Evolutionary conservation across 53 echinoderm and acorn worm genomes (phyloP).

Genomic region (Mesocentrotus franciscanus): DNA sequence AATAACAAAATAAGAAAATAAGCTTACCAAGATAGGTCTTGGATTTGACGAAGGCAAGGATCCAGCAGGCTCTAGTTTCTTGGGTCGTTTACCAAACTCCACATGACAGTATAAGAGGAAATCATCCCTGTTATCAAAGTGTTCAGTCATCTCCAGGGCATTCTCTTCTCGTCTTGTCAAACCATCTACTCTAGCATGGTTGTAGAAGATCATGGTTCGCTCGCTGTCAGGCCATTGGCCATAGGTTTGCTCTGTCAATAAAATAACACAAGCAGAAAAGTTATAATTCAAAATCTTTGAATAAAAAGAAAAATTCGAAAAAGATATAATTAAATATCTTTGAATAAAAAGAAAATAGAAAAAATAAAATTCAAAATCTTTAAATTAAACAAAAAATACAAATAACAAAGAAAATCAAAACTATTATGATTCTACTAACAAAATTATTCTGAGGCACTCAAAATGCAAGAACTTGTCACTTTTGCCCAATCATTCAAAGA

Average conservation of each 20-base stretch:
- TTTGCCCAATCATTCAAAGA: neutral
- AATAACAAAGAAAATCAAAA: neutral
- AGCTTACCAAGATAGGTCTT: conserved; percentile 89
- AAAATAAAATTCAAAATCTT: too few relatives aligned
- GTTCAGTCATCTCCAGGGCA: conserved; percentile 90
- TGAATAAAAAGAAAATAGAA: too few relatives aligned
- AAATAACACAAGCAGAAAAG: neutral
- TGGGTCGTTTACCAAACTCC: conserved; percentile 87
- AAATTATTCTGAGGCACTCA: neutral
- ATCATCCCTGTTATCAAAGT: conserved; percentile 91
- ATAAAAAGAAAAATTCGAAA: neutral
- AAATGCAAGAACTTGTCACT: neutral
- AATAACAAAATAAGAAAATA: neutral
- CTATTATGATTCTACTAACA: neutral
- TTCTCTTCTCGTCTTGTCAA: conserved; percentile 94
- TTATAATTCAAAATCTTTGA: too few relatives aligned
- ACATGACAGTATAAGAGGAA: conserved; percentile 91
- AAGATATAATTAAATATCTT: neutral
- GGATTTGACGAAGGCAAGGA: conserved; percentile 79
- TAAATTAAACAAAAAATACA: neutral
- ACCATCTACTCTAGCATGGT: conserved; percentile 96
- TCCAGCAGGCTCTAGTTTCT: conserved; percentile 89
- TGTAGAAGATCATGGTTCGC: conserved; percentile 93
- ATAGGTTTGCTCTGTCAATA: conserved; percentile 89
- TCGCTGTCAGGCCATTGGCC: conserved; percentile 93